Evolutionary conservation across 2,797 vertebrate genomes (phyloP).

Genomic region (Distichodus sexfasciatus): DNA sequence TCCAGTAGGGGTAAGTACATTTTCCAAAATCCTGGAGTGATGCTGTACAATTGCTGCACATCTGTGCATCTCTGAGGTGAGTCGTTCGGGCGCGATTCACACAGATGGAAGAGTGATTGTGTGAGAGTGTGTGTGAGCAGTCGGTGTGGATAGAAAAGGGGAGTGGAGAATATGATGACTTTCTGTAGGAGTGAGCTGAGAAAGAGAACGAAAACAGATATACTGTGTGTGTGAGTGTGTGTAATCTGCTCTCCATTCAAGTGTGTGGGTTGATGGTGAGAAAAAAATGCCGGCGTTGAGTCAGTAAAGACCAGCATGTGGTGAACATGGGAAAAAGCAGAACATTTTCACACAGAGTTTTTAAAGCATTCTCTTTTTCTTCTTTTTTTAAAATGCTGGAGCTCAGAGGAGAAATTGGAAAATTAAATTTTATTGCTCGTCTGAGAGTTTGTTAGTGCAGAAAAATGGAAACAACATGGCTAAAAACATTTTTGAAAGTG

Average conservation of each 20-base stretch:
- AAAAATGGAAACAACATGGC: too few species aligned
- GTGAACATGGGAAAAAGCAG: neutral
- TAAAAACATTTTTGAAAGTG: too few species aligned
- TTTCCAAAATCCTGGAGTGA: slow-evolving; percentile 2
- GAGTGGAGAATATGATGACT: neutral
- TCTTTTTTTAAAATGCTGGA: too few species aligned
- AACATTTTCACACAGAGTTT: too few species aligned
- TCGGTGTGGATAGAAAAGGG: too few species aligned
- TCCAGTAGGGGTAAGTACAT: slow-evolving; percentile 28
- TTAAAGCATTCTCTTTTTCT: too few species aligned
- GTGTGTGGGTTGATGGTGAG: slow-evolving; percentile 35
- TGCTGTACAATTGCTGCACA: slow-evolving; percentile 6
- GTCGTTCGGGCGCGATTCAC: slow-evolving; percentile 17
- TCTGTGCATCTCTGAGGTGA: slow-evolving; percentile 25
- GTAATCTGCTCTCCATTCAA: slow-evolving; percentile 3
- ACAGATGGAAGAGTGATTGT: neutral
- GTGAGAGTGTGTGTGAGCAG: neutral
- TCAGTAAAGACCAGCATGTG: neutral
- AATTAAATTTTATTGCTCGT: too few species aligned
- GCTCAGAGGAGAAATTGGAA: too few species aligned
- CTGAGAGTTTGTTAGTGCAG: too few species aligned
- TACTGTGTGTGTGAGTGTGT: slow-evolving; percentile 6
- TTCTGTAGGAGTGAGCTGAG: slow-evolving; percentile 34
- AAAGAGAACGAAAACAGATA: slow-evolving; percentile 22
- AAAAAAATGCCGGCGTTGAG: slow-evolving; percentile 21